Evolutionary conservation across 2,888 invertebrate genomes (phyloP), one percentile per base, ranked within the genome.

Genomic region (Euplagia quadripunctaria): DNA sequence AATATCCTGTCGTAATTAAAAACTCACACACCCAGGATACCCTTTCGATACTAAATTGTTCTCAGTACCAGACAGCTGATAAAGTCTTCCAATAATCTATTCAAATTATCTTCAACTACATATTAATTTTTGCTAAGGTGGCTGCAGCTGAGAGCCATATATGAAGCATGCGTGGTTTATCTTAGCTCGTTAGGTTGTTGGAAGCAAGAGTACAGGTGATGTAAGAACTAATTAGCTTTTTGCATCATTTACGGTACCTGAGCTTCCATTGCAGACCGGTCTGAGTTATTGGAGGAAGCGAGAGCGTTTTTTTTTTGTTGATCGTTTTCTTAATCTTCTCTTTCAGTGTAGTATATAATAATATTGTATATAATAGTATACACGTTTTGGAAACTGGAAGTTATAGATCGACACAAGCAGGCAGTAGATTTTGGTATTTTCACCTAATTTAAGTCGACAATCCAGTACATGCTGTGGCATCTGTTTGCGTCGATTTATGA

Each of bases 221-320:
- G 70, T 66, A 66, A 67, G 78, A 81, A 76, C 80, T 84, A 84
- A 82, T 84, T 84, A 84, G 70, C 65, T 84, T 84, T 84, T 84
- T 84, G 78, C 71, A 49, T 70, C 64, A 63, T 68, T 80, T 79
- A 79, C 81, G 73, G 82, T 73, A 80, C 74, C 66, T 77, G 58
- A 70, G 78, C 73, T 74, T 51, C 68, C 68, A 67, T 69, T 0
- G 42, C 31, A 0, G 9, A 11, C 0, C 68, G 72, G 77, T 52
- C n/a, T 51, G 1, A 16, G 43, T 31, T 4, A 70, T 64, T 61
- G 70, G 74, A 65, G 55, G 0, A 0, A 70, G 78, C 73, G 74
- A 46, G 8, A 72, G 68, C 68, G 72, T 55, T 31, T 61, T 61
- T 11, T 14, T 4, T 6, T 52, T 17, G 1, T 12, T 17, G 16